Base-by-base conservation (phyloP, 1,140 invertebrate species). In the Brachionus rotundiformis region DNA sequence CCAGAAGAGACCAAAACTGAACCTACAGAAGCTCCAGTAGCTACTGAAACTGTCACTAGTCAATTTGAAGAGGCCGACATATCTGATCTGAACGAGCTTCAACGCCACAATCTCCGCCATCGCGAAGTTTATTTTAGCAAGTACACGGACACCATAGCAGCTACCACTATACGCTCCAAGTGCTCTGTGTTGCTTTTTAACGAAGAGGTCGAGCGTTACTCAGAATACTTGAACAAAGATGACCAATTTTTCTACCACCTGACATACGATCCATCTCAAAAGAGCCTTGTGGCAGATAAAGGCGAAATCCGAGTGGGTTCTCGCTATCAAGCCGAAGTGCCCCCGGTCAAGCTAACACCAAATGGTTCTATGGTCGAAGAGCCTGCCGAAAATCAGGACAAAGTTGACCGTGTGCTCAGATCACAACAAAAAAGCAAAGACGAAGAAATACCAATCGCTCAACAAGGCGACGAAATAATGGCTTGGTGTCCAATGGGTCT, bases 241-340 rank as follows among this genome's bases (percentile, higher is more conserved):
- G 96, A 99, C 89, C 93, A 94, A 86, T 99, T 99, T 91, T 99
- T 98, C 89, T 99, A 99, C 90, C 98, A 96, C 87, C 91, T 99
- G 87, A 97, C 99, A 83, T 99, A 98, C 89, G 98, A 99, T 91
- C 96, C 96, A 82, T 92, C 94, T 88, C 95, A 98, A 90, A 98
- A 97, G 90, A 99, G 97, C 85, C 91, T 99, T 85, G 91, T 98
- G 85, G 96, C 96, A 84, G 98, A 99, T 89, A 96, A 97, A 91
- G 88, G 88, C 86, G 95, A 96, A 90, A 94, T 95, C 83, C 88
- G 94, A 86, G 92, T 99, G 85, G 98, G 98, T 83, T 93, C 92
- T 86, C 92, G 93, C 89, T 98, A 96, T 90, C 98, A 99, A 90
- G 95, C 95, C 87, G 95, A 98, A 88, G 85, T 89, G 27, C 86